phyloP scores from a whole-genome alignment of 2,797 vertebrate species.

The Gambelia wislizenii region DNA sequence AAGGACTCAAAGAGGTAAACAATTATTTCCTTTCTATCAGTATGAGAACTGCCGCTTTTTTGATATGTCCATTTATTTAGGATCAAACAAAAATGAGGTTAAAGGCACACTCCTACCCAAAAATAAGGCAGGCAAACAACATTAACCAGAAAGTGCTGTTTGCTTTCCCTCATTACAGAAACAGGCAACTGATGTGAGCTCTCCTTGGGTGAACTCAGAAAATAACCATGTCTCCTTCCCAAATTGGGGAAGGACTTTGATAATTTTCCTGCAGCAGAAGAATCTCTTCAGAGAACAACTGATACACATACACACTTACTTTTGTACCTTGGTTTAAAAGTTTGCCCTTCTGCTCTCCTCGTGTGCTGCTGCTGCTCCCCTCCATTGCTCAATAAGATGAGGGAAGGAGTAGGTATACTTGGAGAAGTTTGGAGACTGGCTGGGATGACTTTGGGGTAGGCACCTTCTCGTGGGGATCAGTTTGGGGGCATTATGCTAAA shows the following conservation, averaged over 20 bases:
- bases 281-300: neutral
- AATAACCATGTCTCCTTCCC: neutral
- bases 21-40: neutral
- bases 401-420: neutral
- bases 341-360: neutral
- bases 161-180: neutral
- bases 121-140: neutral
- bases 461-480: no score
- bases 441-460: neutral
- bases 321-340: neutral
- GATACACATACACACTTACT: neutral
- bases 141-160: neutral
- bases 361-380: neutral
- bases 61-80: neutral
- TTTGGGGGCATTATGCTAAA: neutral
- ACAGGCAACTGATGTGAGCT: neutral
- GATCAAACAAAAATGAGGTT: neutral
- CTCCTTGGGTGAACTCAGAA: neutral
- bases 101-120: neutral
- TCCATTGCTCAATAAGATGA: neutral
- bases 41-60: neutral
- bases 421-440: neutral
- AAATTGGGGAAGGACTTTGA: neutral
- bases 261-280: neutral
- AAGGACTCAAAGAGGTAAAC: neutral